Evolutionary conservation across 2,113 vertebrate genomes (phyloP).

Genomic region (Tringa solitaria): DNA sequence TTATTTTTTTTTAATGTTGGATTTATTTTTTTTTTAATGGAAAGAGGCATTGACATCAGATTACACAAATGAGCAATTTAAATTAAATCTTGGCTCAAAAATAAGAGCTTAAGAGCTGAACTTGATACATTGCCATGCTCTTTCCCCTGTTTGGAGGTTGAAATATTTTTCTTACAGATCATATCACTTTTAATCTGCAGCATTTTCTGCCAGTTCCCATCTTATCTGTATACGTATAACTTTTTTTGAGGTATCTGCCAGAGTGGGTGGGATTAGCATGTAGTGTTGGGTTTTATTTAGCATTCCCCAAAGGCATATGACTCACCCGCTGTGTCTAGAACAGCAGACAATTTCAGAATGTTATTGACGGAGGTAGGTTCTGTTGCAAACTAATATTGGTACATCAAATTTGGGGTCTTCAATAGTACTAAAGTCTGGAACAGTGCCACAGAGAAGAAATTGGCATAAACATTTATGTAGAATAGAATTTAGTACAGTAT

Average conservation of each 20-base stretch:
- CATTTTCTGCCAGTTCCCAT: conserved; percentile 21
- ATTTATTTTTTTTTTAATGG: not conserved
- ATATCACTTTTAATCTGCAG: not conserved
- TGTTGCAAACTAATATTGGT: not conserved
- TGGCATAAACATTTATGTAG: not conserved
- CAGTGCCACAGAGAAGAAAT: not conserved
- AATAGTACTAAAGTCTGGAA: not conserved
- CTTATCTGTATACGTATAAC: not conserved
- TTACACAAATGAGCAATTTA: not conserved
- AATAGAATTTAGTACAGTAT: not conserved
- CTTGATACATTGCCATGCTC: not conserved
- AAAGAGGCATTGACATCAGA: not conserved
- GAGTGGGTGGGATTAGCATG: conserved; percentile 25
- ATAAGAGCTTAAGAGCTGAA: not conserved
- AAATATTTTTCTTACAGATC: not conserved
- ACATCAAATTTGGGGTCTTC: not conserved
- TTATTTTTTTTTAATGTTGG: not conserved
- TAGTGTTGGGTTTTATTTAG: conserved; percentile 34
- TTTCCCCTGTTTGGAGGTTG: not conserved
- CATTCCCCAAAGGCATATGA: not conserved
- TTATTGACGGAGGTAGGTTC: not conserved
- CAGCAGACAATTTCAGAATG: not conserved
- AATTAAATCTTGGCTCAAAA: not conserved
- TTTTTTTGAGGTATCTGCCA: conserved; percentile 18
- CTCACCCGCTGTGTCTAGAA: not conserved